Evolutionary conservation across 2,888 invertebrate species (phyloP).

Genomic region (Sylvicola cinctus): DNA sequence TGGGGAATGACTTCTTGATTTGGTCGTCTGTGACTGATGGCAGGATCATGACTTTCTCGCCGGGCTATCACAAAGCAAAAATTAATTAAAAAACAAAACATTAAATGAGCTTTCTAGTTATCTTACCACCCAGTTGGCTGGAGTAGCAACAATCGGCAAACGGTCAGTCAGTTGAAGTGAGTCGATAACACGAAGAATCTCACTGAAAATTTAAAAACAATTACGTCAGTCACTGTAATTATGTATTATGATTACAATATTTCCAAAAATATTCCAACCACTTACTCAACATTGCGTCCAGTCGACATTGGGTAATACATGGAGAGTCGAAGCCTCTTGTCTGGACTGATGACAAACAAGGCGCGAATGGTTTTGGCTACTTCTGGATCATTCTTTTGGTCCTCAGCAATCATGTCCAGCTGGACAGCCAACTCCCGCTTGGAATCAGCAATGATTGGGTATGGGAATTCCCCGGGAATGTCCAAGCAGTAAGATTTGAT

Average conservation of each 20-base stretch:
- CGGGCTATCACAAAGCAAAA: conserved; percentile 26
- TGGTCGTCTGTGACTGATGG: conserved; percentile 48
- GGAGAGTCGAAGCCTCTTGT: conserved; percentile 53
- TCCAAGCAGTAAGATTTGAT: conserved; percentile 48
- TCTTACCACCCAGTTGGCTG: conserved; percentile 66
- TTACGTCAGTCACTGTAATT: too few species aligned
- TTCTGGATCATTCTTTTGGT: conserved; percentile 40
- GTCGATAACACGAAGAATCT: conserved; percentile 65
- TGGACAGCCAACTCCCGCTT: conserved; percentile 45
- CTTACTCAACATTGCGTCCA: conserved; percentile 69
- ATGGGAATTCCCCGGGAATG: conserved; percentile 52
- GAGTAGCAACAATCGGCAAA: conserved; percentile 56
- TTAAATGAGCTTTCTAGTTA: conserved; percentile 3
- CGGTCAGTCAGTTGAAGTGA: conserved; percentile 57
- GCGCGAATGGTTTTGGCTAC: conserved; percentile 50
- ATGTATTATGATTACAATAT: not conserved
- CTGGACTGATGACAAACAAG: conserved; percentile 62
- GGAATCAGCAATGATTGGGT: conserved; percentile 64
- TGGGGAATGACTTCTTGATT: conserved; percentile 42
- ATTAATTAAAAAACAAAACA: not conserved
- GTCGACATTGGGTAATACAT: conserved; percentile 73
- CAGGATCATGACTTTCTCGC: conserved; percentile 61
- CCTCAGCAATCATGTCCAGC: conserved; percentile 63
- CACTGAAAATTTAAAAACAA: conserved; percentile 31
- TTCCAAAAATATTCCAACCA: conserved; percentile 10